Evolutionary conservation across 2,113 vertebrate genomes (phyloP), one percentile per base, ranked within the genome.

Genomic region (Ammospiza caudacuta): DNA sequence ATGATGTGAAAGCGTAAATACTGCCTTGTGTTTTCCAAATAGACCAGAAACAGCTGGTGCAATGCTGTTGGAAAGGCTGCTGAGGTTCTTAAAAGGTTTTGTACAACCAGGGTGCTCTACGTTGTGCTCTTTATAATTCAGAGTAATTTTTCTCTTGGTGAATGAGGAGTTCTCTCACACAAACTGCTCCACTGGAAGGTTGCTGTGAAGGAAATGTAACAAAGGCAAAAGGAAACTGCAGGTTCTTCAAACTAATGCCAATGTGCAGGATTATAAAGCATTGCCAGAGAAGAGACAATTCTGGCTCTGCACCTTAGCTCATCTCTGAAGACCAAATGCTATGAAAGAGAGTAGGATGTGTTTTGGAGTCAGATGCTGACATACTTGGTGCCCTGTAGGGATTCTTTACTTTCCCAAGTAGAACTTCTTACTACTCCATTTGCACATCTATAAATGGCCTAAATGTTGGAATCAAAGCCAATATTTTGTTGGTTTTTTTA

Each of bases 11-110:
- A 70, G 35, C 0, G 0, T 66, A 55, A 91, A 85, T 77, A 16
- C 3, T 14, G 43, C 46, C 51, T 67, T 77, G 37, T 95, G 44
- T 69, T 95, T 91, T 87, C 46, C 68, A 94, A 90, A 39, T 27
- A 87, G 91, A 90, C 81, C 81, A 92, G 55, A 91, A 94, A 79
- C 33, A 69, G 58, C 33, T 69, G 51, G 41, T 69, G 43, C 63
- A n/a, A 13, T 66, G 58, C 22, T 81, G 31, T 57, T 90, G 37
- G 63, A 80, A 83, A 69, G 39, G 35, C 14, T 83, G 67, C 29
- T 59, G 28, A 83, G 17, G 29, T 24, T 83, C n/a, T 52, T 54
- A 27, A 41, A 69, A 58, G 31, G 18, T 64, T 82, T 80, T 67
- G 19, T 43, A 41, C 8, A 14, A 59, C 7, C 29, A 31, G 11